phyloP scores from a whole-genome alignment of 1,140 invertebrate genomes.

The Drosophila pandora region DNA sequence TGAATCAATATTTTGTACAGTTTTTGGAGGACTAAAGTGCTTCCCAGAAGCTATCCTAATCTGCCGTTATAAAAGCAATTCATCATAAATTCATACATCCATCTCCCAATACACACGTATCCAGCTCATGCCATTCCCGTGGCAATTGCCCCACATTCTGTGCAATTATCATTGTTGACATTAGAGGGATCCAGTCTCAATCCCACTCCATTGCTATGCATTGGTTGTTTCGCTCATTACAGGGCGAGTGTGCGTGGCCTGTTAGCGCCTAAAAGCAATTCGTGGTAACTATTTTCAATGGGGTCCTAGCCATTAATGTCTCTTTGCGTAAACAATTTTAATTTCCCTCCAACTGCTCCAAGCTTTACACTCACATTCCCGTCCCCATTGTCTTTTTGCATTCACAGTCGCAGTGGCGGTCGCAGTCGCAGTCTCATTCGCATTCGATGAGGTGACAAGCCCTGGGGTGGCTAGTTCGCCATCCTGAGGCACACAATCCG shows the following conservation, averaged over 20 bases:
- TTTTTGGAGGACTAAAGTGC: too few relatives aligned
- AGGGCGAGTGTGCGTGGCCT: slow-evolving; percentile 36
- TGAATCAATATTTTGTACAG: too few relatives aligned
- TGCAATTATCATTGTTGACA: slow-evolving; percentile 45
- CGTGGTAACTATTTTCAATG: slow-evolving; percentile 60
- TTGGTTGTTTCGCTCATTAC: slow-evolving; percentile 32
- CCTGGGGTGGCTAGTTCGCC: slow-evolving; percentile 37
- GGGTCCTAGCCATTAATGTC: slow-evolving; percentile 61
- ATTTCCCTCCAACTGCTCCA: slow-evolving; percentile 55
- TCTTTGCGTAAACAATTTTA: slow-evolving; percentile 78
- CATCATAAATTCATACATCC: slow-evolving; percentile 20
- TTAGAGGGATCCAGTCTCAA: slow-evolving; percentile 11
- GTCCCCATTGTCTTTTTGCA: neutral
- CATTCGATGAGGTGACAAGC: slow-evolving; percentile 71
- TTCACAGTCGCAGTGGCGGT: neutral
- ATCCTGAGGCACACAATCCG: slow-evolving; percentile 39
- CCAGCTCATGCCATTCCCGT: slow-evolving; percentile 8
- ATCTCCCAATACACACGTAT: neutral
- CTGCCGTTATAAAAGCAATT: slow-evolving; percentile 38
- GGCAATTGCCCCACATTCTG: slow-evolving; percentile 43
- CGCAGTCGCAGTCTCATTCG: neutral
- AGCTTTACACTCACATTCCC: slow-evolving; percentile 62
- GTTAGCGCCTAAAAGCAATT: slow-evolving; percentile 77
- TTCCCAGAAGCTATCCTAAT: slow-evolving; percentile 8
- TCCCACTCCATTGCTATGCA: slow-evolving; percentile 16